Base-by-base conservation (phyloP, 92 coral and sea anemone genomes). In the Porites lobata region DNA sequence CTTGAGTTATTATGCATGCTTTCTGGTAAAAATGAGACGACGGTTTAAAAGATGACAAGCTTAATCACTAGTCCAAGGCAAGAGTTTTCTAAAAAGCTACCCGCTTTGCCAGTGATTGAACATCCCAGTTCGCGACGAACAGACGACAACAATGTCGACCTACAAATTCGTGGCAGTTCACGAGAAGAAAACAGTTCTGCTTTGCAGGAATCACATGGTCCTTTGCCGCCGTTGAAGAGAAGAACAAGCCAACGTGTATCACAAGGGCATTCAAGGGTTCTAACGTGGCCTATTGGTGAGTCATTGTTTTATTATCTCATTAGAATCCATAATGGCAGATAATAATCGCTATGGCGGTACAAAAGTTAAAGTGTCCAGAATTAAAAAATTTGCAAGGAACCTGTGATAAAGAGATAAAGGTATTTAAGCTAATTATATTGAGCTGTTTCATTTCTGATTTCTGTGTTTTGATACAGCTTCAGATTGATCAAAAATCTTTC, bases 251-350 rank as follows among this genome's bases (percentile, higher is more conserved):
- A 75, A 22, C 47, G 62, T 43, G 61, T 29, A 53, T 26, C 56
- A 18, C 22, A 89, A 38, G 70, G 76, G 9, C 95, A 93, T 86
- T 93, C 93, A 9, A 81, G 95, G 43, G 93, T 88, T 22, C 75
- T 86, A 53, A 93, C 95, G 13, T 93, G 95, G 95, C 95, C 95
- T 2, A 17, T 90, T 52, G 95, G 95, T 93, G 54, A 77, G 95
- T n/a, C 54, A 6, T 13, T 19, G 13, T 8, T 4, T 50, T 57
- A 22, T 61, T 47, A 43, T 11, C 43, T 8, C 83, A 69, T 69
- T 69, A 7, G 11, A 69, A 69, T 21, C 24, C 43, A 10, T 17
- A 69, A 69, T 0, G 65, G 43, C 43, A 38, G 43, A 0, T 0
- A 4, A 38, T 38, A 38, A 38, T 0, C 43, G 43, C 6, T 38